Percentiles rank a stretch among this genome's conserved stretches.
phyloP scores from a whole-genome alignment of 2,888 invertebrate species.

The Drosophila paramelanica region DNA sequence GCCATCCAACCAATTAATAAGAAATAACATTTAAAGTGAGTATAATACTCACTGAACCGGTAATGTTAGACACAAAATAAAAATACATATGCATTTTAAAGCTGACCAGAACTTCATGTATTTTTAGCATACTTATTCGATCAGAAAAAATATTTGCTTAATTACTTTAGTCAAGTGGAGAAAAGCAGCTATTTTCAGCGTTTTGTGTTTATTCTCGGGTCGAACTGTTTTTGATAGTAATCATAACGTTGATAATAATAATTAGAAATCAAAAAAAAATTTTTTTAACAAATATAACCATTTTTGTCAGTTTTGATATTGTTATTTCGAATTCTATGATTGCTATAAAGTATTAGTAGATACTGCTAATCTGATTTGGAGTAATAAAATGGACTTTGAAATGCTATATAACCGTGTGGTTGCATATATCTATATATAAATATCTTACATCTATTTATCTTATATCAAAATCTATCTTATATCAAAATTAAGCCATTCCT shows the following conservation, averaged over 20 bases:
- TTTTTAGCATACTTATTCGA: constrained; percentile 18
- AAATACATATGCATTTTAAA: not conserved
- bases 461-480: not conserved
- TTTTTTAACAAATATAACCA: too few species aligned
- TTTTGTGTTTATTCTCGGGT: too few species aligned
- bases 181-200: too few species aligned
- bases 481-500: not conserved
- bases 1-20: not conserved
- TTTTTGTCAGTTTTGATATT: too few species aligned
- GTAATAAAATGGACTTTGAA: too few species aligned
- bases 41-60: not conserved
- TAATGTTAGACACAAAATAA: not conserved
- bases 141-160: not conserved
- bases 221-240: too few species aligned
- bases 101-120: not conserved
- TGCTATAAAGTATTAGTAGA: too few species aligned
- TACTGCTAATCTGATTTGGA: too few species aligned
- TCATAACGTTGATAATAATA: too few species aligned
- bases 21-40: not conserved
- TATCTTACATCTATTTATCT: not conserved
- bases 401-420: not conserved
- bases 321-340: too few species aligned
- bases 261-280: too few species aligned
- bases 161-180: too few species aligned
- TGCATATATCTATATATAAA: not conserved